These are phyloP conservation scores for Gila robusta DNA, from an alignment of 2,797 vertebrate genomes.

Conservation along the genomic window DNA sequence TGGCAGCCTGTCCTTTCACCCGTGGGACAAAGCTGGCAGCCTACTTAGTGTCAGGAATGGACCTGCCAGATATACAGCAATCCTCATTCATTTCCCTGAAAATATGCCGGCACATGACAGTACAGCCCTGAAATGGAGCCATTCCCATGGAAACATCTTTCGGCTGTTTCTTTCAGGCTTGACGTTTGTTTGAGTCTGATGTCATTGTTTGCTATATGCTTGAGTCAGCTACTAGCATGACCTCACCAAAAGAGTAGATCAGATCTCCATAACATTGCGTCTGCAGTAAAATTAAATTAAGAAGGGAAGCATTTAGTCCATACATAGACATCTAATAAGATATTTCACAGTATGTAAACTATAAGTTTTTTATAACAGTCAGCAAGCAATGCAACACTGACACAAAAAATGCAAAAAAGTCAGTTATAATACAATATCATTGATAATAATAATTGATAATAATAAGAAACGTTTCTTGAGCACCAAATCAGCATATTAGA, in stretches of 20 bases:
- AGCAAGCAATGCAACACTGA: not conserved
- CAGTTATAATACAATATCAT: not conserved
- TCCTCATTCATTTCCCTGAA: conserved; percentile 38
- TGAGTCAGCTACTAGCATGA: conserved; percentile 61
- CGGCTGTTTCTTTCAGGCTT: conserved; percentile 54
- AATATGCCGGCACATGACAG: conserved; percentile 52
- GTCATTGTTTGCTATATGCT: conserved; percentile 54
- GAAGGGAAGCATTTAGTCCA: conserved; percentile 55
- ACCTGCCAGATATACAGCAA: conserved; percentile 46
- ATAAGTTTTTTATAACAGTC: not conserved
- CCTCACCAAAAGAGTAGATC: conserved; percentile 50
- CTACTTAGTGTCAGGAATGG: conserved; percentile 46
- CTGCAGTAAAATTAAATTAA: conserved; percentile 37
- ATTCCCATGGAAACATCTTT: conserved; percentile 54
- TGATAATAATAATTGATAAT: conserved; percentile 1
- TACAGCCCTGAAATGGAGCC: conserved; percentile 41
- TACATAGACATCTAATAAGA: conserved; percentile 15
- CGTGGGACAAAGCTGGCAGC: conserved; percentile 48
- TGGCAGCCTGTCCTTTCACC: conserved; percentile 42
- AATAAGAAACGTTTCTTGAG: no score
- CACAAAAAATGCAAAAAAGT: not conserved
- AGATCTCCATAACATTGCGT: conserved; percentile 63
- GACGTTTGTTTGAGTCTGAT: conserved; percentile 55
- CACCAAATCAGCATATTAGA: no score
- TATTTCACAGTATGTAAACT: not conserved